Evolutionary conservation across 2,888 invertebrate species (phyloP), one percentile per base, ranked within the genome.

Genomic region (Apomyelois bistriatella): DNA sequence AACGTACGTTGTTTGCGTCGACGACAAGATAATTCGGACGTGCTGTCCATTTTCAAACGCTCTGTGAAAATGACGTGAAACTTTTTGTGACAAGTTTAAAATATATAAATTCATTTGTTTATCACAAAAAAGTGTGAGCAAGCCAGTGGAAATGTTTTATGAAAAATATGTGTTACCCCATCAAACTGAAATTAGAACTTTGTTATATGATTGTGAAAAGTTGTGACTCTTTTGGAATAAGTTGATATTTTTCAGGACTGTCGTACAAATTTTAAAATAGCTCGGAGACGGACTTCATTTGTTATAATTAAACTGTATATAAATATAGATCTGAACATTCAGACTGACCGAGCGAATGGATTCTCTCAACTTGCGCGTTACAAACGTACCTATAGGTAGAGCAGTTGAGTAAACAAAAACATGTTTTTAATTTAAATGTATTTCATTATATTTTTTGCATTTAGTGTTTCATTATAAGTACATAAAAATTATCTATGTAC

Each of bases 221-320:
- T 30, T 12, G n/a, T 37, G 17, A 48, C 22, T 36, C n/a, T 48
- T 7, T 17, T n/a, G 53, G 36, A 58, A 56, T 50, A 54, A 57
- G 58, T 48, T 53, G 56, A 56, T 52, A 57, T 54, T 49, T 58
- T 57, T 53, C 64, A 56, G 55, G 60, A 58, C 58, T 60, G 54
- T 52, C 53, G 58, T 56, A 58, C 57, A 28, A 15, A 47, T 56
- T 57, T 60, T 59, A 56, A 70, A 72, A 72, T 73, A 70, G 65
- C 62, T 30, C 53, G 60, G 63, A 57, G 51, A 30, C 54, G 61
- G 64, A 57, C 68, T 70, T 67, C 72, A 66, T 65, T 70, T 68
- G 65, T 64, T 73, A 64, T 72, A 73, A 75, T 70, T 75, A 76
- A 65, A 74, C 65, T 65, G 68, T 67, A 58, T 56, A 62, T 74